A percentile compares a stretch with the other conserved stretches of the same genome.
phyloP scores from a whole-genome alignment of 1,140 invertebrate species.

The Papilio xuthus region DNA sequence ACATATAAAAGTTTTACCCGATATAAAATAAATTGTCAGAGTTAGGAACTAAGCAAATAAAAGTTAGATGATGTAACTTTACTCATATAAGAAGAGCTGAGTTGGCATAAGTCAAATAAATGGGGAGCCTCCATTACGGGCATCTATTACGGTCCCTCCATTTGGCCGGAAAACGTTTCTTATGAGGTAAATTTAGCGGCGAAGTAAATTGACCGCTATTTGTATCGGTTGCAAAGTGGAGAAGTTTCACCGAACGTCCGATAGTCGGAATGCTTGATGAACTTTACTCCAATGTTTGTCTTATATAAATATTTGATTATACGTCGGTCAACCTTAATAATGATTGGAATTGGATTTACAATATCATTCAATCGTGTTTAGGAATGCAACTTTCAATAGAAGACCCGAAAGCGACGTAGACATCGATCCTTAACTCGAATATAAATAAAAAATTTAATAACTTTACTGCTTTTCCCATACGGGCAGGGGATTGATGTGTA shows the following conservation, averaged over 20 bases:
- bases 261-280: conserved; percentile 11
- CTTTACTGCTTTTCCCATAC: too few species aligned
- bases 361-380: background rate
- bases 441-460: too few species aligned
- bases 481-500: too few species aligned
- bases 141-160: conserved; percentile 34
- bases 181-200: conserved; percentile 28
- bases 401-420: background rate
- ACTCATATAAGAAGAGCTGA: conserved; percentile 23
- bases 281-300: background rate
- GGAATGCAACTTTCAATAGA: background rate
- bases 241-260: conserved; percentile 1
- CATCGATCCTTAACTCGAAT: background rate
- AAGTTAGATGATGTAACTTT: conserved; percentile 33
- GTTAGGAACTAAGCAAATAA: conserved; percentile 21
- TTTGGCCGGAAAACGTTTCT: conserved; percentile 29
- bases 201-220: conserved; percentile 36
- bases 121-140: conserved; percentile 30
- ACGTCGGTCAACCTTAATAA: background rate
- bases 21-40: conserved; percentile 22
- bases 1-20: background rate
- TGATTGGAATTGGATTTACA: background rate
- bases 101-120: conserved; percentile 37
- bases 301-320: conserved; percentile 18
- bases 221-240: conserved; percentile 34